Percentiles rank a stretch among this genome's conserved stretches.
Conservation (phyloP, 2,113 vertebrate species). For the Lasiurus cinereus region DNA sequence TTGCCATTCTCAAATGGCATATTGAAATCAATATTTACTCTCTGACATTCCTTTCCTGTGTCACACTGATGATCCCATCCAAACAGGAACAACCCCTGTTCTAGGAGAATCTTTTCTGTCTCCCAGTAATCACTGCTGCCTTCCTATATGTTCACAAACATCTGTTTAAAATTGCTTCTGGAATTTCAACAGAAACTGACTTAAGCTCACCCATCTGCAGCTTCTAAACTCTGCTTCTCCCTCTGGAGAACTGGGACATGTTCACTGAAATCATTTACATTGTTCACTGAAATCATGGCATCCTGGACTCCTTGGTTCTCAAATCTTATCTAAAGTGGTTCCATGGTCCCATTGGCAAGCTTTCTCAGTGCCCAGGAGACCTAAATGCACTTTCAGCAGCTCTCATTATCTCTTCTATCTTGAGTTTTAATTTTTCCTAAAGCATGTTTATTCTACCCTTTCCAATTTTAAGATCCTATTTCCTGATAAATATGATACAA, state of each 20-base stretch:
- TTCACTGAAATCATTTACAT: neutral
- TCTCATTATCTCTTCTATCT: constrained; percentile 32
- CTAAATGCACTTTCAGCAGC: neutral
- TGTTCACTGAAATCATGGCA: neutral
- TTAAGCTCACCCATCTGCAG: neutral
- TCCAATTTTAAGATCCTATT: constrained; percentile 64
- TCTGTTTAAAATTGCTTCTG: constrained; percentile 44
- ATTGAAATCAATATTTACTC: constrained; percentile 54
- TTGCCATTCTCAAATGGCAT: neutral
- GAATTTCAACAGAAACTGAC: constrained; percentile 52
- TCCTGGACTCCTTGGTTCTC: constrained; percentile 17
- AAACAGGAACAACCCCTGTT: constrained; percentile 63
- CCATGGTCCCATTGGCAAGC: neutral
- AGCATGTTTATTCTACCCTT: constrained; percentile 58
- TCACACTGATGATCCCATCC: neutral
- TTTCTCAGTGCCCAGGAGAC: neutral
- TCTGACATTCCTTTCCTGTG: constrained; percentile 4
- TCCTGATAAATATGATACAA: constrained; percentile 63
- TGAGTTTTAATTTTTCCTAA: constrained; percentile 60
- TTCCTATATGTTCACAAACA: constrained; percentile 43
- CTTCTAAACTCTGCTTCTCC: neutral
- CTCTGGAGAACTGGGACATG: neutral
- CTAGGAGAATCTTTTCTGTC: neutral
- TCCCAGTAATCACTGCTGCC: neutral
- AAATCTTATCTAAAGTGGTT: constrained; percentile 40